Evolutionary conservation across 2,888 invertebrate genomes (phyloP).

Genomic region (Tenthredo scrophulariae): DNA sequence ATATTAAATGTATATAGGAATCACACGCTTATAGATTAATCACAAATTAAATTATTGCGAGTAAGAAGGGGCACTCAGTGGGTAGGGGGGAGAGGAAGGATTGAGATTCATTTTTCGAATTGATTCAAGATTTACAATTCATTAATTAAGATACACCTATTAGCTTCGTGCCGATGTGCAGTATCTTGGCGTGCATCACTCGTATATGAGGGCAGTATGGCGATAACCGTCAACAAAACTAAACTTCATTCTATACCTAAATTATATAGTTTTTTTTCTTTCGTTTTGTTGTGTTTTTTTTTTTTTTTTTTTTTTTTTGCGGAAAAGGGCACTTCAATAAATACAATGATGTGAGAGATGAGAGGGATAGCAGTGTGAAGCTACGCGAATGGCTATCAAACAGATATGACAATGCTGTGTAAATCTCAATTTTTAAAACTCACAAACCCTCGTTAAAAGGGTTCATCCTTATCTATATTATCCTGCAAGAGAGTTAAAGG

Average conservation of each 20-base stretch:
- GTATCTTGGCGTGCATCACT: not conserved
- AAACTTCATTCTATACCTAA: not conserved
- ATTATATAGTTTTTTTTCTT: conserved; percentile 8
- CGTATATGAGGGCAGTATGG: not conserved
- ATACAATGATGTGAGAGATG: conserved; percentile 3
- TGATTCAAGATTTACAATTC: not conserved
- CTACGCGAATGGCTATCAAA: not conserved
- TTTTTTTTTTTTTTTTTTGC: not conserved
- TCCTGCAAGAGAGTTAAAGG: not conserved
- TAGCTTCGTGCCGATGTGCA: not conserved
- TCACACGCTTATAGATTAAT: conserved; percentile 32
- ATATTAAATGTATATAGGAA: conserved; percentile 26
- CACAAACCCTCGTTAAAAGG: not conserved
- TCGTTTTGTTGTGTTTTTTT: not conserved
- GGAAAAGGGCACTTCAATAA: conserved; percentile 41
- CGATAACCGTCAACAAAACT: conserved; percentile 10
- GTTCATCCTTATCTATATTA: not conserved
- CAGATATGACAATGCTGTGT: not conserved
- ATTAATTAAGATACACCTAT: not conserved
- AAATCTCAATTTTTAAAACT: not conserved
- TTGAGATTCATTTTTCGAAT: not conserved
- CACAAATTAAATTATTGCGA: conserved; percentile 20
- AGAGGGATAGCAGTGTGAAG: not conserved
- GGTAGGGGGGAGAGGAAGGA: not conserved
- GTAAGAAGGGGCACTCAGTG: not conserved